Evolutionary conservation across 2,797 vertebrate genomes (phyloP).

Genomic region (Hipposideros larvatus): DNA sequence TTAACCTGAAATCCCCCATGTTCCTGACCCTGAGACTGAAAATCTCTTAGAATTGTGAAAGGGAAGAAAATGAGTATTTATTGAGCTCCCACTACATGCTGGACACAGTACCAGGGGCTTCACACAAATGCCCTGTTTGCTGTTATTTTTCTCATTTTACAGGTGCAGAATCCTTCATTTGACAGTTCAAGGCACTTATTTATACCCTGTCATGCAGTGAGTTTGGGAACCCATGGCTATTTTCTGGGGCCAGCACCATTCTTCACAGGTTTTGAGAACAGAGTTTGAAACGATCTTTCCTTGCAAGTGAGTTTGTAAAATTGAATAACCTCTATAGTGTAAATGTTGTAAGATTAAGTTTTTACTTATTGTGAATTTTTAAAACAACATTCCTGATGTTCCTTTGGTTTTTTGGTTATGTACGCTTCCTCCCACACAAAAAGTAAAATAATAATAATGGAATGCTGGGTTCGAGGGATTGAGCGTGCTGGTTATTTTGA

Average conservation of each 20-base stretch:
- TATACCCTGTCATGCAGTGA: neutral
- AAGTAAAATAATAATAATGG: neutral
- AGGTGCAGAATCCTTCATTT: neutral
- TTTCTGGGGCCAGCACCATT: neutral
- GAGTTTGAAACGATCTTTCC: neutral
- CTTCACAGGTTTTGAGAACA: neutral
- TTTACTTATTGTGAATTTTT: neutral
- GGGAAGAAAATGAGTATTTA: neutral
- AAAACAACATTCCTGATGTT: neutral
- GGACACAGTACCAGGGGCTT: neutral
- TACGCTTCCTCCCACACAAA: neutral
- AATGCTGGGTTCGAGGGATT: neutral
- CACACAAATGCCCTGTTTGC: neutral
- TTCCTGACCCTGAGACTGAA: neutral
- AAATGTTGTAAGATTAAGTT: neutral
- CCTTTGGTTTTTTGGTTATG: neutral
- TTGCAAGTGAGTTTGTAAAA: neutral
- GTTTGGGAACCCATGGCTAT: neutral
- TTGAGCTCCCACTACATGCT: neutral
- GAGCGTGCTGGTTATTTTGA: constrained; percentile 14
- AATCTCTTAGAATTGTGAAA: neutral
- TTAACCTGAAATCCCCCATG: neutral
- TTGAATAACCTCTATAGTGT: neutral
- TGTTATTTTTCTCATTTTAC: neutral
- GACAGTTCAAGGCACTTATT: neutral